A percentile compares a stretch with the other conserved stretches of the same genome.
phyloP scores from a whole-genome alignment of 2,113 vertebrate genomes.

The Ahaetulla prasina region DNA sequence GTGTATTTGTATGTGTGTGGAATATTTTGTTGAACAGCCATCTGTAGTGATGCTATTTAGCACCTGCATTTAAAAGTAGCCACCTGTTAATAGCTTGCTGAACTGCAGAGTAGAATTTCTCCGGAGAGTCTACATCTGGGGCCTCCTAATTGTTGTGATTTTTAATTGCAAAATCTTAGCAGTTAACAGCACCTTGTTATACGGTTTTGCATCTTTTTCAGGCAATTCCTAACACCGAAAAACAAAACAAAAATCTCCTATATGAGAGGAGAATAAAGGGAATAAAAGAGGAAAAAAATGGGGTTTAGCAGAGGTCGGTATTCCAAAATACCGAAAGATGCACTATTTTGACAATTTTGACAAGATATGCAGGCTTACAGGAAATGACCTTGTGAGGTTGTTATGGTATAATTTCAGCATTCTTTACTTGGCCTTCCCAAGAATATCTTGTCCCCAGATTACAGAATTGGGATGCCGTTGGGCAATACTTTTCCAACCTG shows the following conservation, averaged over 20 bases:
- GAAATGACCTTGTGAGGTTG: neutral
- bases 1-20: neutral
- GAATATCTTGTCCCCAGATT: neutral
- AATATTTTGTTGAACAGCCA: conserved; percentile 47
- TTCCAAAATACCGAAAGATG: neutral
- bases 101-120: conserved; percentile 16
- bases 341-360: neutral
- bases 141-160: conserved; percentile 10
- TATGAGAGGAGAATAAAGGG: neutral
- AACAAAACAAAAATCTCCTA: neutral
- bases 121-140: conserved; percentile 19
- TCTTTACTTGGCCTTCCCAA: neutral
- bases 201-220: neutral
- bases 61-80: conserved; percentile 50
- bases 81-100: conserved; percentile 45
- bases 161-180: neutral
- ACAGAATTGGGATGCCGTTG: neutral
- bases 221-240: neutral
- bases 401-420: neutral
- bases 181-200: neutral
- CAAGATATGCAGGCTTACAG: neutral
- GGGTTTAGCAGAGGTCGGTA: neutral
- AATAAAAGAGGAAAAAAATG: neutral
- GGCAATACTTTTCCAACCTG: neutral
- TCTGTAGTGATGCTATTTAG: conserved; percentile 55